phyloP scores from a whole-genome alignment of 2,888 invertebrate species.

The Pyralis farinalis region DNA sequence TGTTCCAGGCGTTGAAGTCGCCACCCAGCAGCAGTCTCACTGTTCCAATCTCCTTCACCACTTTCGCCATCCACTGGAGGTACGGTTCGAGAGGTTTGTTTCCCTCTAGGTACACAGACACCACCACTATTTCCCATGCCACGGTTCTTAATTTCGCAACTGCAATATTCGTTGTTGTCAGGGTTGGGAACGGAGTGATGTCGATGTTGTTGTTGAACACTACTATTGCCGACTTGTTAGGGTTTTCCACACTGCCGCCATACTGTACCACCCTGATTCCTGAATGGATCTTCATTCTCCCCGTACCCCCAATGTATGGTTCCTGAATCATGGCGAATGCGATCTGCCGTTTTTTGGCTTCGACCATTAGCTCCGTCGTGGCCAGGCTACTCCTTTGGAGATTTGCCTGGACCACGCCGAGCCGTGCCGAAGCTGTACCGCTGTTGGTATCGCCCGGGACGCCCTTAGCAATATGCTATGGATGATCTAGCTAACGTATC shows the following conservation, averaged over 20 bases:
- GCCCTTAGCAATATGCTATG: slow-evolving; percentile 8
- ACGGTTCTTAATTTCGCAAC: not conserved
- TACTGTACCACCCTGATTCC: not conserved
- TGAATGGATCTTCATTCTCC: not conserved
- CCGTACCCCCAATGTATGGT: slow-evolving; percentile 6
- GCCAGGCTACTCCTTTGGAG: slow-evolving; percentile 7
- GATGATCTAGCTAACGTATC: slow-evolving; percentile 7
- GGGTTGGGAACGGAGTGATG: not conserved
- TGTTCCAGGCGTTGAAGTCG: slow-evolving; percentile 11
- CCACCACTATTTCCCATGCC: not conserved
- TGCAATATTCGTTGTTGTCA: slow-evolving; percentile 1
- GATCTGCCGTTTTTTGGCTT: not conserved
- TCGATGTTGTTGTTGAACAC: slow-evolving; percentile 6
- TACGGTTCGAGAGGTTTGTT: slow-evolving; percentile 7
- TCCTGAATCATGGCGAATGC: slow-evolving; percentile 8
- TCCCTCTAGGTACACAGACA: slow-evolving; percentile 7
- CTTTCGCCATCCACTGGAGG: not conserved
- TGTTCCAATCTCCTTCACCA: not conserved
- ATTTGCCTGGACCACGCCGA: slow-evolving; percentile 5
- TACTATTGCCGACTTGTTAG: slow-evolving; percentile 12
- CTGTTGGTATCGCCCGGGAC: not conserved
- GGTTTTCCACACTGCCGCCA: not conserved
- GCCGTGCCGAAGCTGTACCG: too few relatives aligned
- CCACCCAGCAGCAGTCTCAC: slow-evolving; percentile 13
- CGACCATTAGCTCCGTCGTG: slow-evolving; percentile 8